Evolutionary conservation across 2,888 invertebrate genomes (phyloP), one percentile per base, ranked within the genome.

Genomic region (Aspidiotus destructor): DNA sequence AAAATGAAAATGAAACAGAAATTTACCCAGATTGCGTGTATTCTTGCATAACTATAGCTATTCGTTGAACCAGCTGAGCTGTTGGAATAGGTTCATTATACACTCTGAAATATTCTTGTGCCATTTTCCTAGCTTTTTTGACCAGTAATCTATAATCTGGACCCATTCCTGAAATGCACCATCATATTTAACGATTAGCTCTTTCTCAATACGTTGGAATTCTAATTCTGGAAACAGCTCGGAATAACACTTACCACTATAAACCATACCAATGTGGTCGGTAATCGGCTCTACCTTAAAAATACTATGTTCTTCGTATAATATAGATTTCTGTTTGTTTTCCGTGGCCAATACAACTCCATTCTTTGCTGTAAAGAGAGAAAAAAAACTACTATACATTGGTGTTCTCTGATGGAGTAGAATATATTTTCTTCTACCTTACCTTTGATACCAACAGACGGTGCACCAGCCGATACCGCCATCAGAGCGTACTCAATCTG

Each of bases 401-500:
- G 6, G 28, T 62, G 8, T 15, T 57, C 8, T 17, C 7, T 16
- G 2, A 28, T 28, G 28, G 28, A 28, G 28, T 28, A 28, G 5
- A 28, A 28, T 6, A 28, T 6, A 68, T 41, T 63, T 17, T 13
- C 10, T 48, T 3, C 11, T 10, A 52, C 68, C 28, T 76, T 79
- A 92, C 92, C 91, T 86, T 96, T 95, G 70, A 99, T 97, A 54
- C 98, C 99, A 73, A 99, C 98, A 70, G 98, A 96, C 5, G 98
- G 96, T 6, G 98, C 97, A 71, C 99, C 99, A 72, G 96, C 94
- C 70, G 95, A 92, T 41, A 99, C 99, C 42, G 99, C 99, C 68
- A 97, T 96, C 78, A 99, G 82, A 6, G 99, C 99, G 89, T 99
- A 99, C 82, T 99, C 99, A 74, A 99, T 96, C 81, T 99, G 99